Conservation (phyloP, 2,113 vertebrate genomes). For the Micromys minutus region DNA sequence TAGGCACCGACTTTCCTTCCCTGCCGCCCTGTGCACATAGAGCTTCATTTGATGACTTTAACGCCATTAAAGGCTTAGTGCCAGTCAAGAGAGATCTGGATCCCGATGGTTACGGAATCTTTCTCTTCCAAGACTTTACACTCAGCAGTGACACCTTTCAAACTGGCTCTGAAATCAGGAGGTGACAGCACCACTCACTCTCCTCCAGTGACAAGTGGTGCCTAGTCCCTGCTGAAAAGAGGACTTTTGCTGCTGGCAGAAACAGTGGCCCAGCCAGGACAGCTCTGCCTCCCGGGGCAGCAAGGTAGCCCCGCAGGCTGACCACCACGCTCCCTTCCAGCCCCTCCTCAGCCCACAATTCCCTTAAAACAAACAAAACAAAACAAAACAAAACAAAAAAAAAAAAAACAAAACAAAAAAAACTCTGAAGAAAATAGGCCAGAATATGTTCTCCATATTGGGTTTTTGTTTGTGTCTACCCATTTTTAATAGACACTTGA, state of each 20-base stretch:
- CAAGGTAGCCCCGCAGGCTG: no score
- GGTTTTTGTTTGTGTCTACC: not conserved
- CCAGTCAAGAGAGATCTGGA: not conserved
- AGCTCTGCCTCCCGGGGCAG: not conserved
- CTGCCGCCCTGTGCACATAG: not conserved
- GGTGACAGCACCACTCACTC: not conserved
- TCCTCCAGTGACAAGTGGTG: not conserved
- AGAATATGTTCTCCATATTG: not conserved
- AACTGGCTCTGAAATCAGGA: not conserved
- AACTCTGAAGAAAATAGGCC: not conserved
- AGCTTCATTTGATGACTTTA: not conserved
- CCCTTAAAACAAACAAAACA: not conserved
- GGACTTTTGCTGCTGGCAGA: not conserved
- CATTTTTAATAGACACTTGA: not conserved
- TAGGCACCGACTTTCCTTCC: not conserved
- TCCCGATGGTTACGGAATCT: accelerated
- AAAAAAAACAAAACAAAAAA: no score
- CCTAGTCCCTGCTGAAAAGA: not conserved
- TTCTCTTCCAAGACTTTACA: not conserved
- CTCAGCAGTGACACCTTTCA: not conserved
- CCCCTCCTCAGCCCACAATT: no score
- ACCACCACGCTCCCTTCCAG: no score
- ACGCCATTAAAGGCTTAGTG: not conserved
- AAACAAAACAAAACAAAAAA: no score
- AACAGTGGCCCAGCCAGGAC: not conserved